Evolutionary conservation across 2,797 vertebrate genomes (phyloP).

Genomic region (Etheostoma perlongum): DNA sequence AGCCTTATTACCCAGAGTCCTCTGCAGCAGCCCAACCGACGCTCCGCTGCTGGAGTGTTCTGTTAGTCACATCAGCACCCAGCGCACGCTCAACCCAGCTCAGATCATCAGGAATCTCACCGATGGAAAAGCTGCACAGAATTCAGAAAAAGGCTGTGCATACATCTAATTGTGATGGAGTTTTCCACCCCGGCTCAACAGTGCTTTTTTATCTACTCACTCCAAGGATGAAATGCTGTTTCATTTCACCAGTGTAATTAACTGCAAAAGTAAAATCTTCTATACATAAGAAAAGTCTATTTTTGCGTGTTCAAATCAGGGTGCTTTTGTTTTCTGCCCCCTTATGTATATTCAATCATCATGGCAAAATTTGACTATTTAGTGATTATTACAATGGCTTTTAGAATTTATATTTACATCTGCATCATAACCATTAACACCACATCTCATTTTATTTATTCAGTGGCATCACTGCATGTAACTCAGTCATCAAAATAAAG

Average conservation of each 20-base stretch:
- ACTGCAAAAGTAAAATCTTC: constrained; percentile 51
- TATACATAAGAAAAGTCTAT: constrained; percentile 29
- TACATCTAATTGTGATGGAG: constrained; percentile 77
- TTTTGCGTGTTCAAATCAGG: constrained; percentile 36
- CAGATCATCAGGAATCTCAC: constrained; percentile 84
- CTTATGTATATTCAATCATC: constrained; percentile 32
- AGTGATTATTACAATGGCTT: constrained; percentile 32
- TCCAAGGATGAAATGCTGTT: constrained; percentile 61
- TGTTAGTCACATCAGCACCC: constrained; percentile 80
- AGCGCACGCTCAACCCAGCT: constrained; percentile 73
- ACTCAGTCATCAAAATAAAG: constrained; percentile 53
- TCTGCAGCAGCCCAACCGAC: constrained; percentile 66
- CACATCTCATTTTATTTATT: constrained; percentile 40
- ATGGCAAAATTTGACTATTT: constrained; percentile 35
- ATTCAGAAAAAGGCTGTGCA: constrained; percentile 80
- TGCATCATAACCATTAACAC: constrained; percentile 33
- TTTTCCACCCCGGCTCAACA: constrained; percentile 61
- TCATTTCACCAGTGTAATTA: constrained; percentile 69
- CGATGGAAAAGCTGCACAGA: constrained; percentile 81
- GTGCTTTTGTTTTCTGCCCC: constrained; percentile 21
- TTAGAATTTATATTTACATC: constrained; percentile 38
- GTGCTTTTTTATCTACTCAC: constrained; percentile 50
- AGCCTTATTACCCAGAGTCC: constrained; percentile 80
- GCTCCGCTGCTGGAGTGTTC: constrained; percentile 70
- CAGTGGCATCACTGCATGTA: constrained; percentile 25